Conservation (phyloP, 2,888 invertebrate species). For the Chalcis sispes region DNA sequence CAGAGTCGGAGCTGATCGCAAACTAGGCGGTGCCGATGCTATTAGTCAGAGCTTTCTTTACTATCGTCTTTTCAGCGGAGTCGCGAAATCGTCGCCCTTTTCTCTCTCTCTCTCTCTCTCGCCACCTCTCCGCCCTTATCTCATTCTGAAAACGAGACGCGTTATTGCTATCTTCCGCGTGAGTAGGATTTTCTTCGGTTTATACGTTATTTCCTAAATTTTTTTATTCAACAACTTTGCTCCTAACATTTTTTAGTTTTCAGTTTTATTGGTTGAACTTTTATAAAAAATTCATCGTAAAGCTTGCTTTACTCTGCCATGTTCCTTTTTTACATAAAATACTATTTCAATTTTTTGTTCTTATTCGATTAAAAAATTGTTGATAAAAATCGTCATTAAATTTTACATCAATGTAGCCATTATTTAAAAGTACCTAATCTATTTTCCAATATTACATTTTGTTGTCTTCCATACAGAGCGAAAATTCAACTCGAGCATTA, state of each 20-base stretch:
- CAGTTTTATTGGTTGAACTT: no score
- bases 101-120: conserved; percentile 1
- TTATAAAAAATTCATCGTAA: no score
- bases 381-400: background rate
- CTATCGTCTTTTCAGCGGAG: background rate
- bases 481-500: conserved; percentile 8
- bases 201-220: no score
- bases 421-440: background rate
- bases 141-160: background rate
- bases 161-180: background rate
- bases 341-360: no score
- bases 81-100: conserved; percentile 30
- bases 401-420: background rate
- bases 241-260: no score
- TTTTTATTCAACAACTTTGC: no score
- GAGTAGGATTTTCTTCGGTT: background rate
- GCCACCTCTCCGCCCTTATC: conserved; percentile 2
- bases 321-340: no score
- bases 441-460: background rate
- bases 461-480: background rate
- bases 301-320: no score
- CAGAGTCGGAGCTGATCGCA: conserved; percentile 20
- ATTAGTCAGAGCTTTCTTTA: conserved; percentile 45
- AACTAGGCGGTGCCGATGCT: conserved; percentile 37
- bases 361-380: no score